Base-by-base conservation (phyloP, 2,113 vertebrate species). In the Himantopus leucocephalus region DNA sequence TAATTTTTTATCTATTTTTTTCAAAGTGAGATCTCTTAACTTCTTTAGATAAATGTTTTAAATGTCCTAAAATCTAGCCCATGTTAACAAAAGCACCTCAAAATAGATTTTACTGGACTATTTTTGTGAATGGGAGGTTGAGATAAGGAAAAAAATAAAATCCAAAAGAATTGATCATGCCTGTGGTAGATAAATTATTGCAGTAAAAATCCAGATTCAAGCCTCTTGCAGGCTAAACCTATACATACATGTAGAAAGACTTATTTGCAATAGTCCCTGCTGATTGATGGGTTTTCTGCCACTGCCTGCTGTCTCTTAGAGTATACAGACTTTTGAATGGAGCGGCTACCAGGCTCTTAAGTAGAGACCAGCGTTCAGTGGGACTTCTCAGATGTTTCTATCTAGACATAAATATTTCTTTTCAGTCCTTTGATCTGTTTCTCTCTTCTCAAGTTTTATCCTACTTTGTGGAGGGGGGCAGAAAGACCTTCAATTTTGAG, bases 1-100 rank as follows among this genome's bases (percentile, higher is more conserved):
- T 97, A 91, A 93, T 95, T 92, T 96, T 91, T 90, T 91, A 73
- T 96, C 83, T 95, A 6, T 62, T 93, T 96, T 73, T 82, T 93
- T 56, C n/a, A 47, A 80, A 91, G 72, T 94, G 50, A 96, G 86
- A 83, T 90, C 95, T 48, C 43, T 79, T 79, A 73, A 74, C 55
- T 97, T 95, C 48, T 89, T 80, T 43, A 66, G 32, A 45, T 68
- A 37, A 90, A 47, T 39, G 30, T 53, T 88, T 79, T 59, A 55
- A 63, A 50, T n/a, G 15, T 34, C 68, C 63, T 77, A 80, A 85
- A 90, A 90, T 16, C 67, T 71, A 90, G 26, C 29, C 70, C 11
- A 1, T 47, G 14, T 41, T 82, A 91, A 78, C 55, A 80, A 59
- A 77, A 70, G 5, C 14, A 21, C 35, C 27, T 90, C 60, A 59